Evolutionary conservation across 2,888 invertebrate species (phyloP).

Genomic region (Steinernema scapterisci): DNA sequence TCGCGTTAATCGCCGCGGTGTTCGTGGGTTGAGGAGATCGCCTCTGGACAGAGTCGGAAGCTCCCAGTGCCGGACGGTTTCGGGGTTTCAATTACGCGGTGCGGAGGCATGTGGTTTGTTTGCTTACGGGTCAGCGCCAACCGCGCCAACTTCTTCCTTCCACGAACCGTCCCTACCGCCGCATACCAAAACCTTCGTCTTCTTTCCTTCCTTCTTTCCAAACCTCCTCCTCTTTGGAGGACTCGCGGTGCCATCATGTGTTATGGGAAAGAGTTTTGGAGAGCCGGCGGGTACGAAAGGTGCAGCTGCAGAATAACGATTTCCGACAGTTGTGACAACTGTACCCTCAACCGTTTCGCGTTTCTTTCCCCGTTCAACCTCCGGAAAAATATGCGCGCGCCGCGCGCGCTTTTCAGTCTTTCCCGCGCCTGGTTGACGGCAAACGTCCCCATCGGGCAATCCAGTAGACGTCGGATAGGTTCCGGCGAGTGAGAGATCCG

Average conservation of each 20-base stretch:
- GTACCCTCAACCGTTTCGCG: not conserved
- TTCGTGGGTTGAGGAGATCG: not conserved
- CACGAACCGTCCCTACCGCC: too few species aligned
- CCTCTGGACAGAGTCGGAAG: not conserved
- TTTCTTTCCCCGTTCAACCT: not conserved
- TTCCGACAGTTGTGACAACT: slow-evolving; percentile 30
- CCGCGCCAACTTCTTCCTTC: too few species aligned
- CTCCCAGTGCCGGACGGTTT: not conserved
- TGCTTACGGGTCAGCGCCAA: slow-evolving; percentile 22
- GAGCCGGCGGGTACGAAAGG: slow-evolving; percentile 23
- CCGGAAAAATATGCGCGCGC: not conserved
- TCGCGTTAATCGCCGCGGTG: too few species aligned
- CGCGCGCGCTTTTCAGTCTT: not conserved
- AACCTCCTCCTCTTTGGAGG: not conserved
- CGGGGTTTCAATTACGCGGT: not conserved
- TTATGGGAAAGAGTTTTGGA: slow-evolving; percentile 20
- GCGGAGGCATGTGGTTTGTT: not conserved
- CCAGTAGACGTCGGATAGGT: too few species aligned
- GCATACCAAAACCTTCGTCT: not conserved
- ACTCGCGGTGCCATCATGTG: slow-evolving; percentile 17
- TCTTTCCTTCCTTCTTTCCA: too few species aligned
- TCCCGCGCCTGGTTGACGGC: too few species aligned
- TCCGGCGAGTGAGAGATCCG: not conserved
- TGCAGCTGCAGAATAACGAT: not conserved
- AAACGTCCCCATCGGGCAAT: too few species aligned